These are phyloP conservation scores for Spicauda simplicius DNA, from an alignment of 2,888 invertebrate genomes.

Conservation along the genomic window DNA sequence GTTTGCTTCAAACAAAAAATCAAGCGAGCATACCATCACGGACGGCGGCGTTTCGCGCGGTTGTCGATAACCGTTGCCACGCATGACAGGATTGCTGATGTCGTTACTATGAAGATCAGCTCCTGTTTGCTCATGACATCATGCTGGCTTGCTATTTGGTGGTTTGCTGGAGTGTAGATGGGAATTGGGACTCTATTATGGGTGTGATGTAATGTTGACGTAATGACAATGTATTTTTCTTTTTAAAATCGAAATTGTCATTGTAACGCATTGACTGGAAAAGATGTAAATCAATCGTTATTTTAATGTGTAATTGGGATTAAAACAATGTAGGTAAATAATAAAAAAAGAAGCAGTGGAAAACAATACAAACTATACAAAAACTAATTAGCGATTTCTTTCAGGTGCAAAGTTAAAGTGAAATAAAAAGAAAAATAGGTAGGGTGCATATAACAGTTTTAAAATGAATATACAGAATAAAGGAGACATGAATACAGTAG, in stretches of 20 bases:
- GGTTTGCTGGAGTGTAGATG: not conserved
- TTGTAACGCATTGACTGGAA: too few relatives aligned
- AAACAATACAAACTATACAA: too few relatives aligned
- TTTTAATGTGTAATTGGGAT: too few relatives aligned
- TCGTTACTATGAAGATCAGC: conserved; percentile 54
- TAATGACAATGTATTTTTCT: not conserved
- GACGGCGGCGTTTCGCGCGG: conserved; percentile 45
- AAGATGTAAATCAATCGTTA: too few relatives aligned
- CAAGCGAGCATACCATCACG: conserved; percentile 47
- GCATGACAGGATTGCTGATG: conserved; percentile 61
- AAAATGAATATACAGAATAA: too few relatives aligned
- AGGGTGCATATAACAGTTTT: too few relatives aligned
- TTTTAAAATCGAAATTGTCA: not conserved
- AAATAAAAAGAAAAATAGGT: too few relatives aligned
- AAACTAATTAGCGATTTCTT: too few relatives aligned
- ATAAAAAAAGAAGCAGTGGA: too few relatives aligned
- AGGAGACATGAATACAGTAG: too few relatives aligned
- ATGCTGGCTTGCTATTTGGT: conserved; percentile 37
- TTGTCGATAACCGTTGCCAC: conserved; percentile 58
- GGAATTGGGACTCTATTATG: not conserved
- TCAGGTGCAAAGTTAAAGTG: too few relatives aligned
- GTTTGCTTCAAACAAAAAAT: not conserved
- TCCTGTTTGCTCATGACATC: conserved; percentile 65
- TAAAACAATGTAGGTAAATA: too few relatives aligned
- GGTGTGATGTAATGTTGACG: not conserved